Base-by-base conservation (phyloP, 2,113 vertebrate species). In the Okapia johnstoni region DNA sequence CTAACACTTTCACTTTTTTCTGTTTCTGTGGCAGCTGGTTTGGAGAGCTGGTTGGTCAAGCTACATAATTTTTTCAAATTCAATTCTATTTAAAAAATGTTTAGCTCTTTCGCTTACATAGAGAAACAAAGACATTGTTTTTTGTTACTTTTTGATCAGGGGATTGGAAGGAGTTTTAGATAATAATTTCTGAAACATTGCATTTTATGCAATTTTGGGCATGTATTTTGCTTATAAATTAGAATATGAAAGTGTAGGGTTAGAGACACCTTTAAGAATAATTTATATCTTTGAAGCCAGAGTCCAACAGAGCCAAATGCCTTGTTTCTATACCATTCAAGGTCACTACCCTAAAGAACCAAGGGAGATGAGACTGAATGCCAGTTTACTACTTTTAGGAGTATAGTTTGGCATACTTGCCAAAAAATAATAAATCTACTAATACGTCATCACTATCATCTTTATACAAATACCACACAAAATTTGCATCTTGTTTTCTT, bases 371-470 rank as follows among this genome's bases (percentile, higher is more conserved):
- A 90, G 17, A 30, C 8, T 77, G 8, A 48, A 55, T 58, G 30
- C 1, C 36, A 63, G 73, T 30, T 60, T 87, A 25, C 1, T 50
- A 50, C 17, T 70, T 30, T 60, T 48, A 54, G 6, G 26, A 11
- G 12, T 50, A 6, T 43, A 93, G 48, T 92, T 92, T 73, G 15
- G 15, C 40, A 36, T 26, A 12, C 33, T 61, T 95, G 8, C 8
- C 58, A 86, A 95, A 96, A 63, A 95, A 58, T 8, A n/a, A 60
- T 26, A 81, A 76, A 60, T 92, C 48, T 73, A 16, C 21, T 61
- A 55, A 79, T 88, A 88, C 83, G 36, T 61, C 23, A 73, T 28
- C 23, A 16, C 10, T 79, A 23, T 70, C 6, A 76, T 43, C n/a
- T 50, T 92, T 87, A 50, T 25, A 93, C 10, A 93, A 88, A 63